These are phyloP conservation scores for Reticulitermes speratus DNA, from an alignment of 1,140 invertebrate genomes.

Conservation along the genomic window DNA sequence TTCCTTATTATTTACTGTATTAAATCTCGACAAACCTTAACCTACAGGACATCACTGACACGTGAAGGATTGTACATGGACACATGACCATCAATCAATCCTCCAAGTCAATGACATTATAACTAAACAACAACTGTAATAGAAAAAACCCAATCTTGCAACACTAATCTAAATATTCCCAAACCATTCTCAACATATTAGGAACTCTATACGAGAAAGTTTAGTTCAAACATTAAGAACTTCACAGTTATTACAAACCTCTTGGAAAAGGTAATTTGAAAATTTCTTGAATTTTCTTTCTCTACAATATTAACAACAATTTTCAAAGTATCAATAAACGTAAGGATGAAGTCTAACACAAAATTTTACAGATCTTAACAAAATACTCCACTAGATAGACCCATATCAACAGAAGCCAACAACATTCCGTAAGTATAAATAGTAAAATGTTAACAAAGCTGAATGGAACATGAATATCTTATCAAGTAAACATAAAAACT, in stretches of 20 bases:
- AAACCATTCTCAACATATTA: conserved; percentile 14
- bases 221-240: conserved; percentile 19
- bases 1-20: background rate
- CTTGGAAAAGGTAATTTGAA: background rate
- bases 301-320: conserved; percentile 5
- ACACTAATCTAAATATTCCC: conserved; percentile 13
- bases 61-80: background rate
- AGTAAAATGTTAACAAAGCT: background rate
- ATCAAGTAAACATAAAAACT: background rate
- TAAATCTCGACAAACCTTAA: background rate
- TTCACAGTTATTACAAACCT: background rate
- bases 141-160: conserved; percentile 14
- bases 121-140: conserved; percentile 2
- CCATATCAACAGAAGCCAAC: conserved; percentile 15
- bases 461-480: background rate
- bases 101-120: background rate
- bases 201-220: conserved; percentile 8
- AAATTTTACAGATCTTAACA: conserved; percentile 17
- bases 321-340: background rate
- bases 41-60: background rate
- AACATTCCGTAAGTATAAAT: background rate
- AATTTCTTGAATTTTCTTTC: background rate
- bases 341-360: background rate
- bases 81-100: background rate
- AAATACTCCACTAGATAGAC: conserved; percentile 4